Evolutionary conservation across 2,888 invertebrate genomes (phyloP).

Genomic region (Drosophila hamatofila): DNA sequence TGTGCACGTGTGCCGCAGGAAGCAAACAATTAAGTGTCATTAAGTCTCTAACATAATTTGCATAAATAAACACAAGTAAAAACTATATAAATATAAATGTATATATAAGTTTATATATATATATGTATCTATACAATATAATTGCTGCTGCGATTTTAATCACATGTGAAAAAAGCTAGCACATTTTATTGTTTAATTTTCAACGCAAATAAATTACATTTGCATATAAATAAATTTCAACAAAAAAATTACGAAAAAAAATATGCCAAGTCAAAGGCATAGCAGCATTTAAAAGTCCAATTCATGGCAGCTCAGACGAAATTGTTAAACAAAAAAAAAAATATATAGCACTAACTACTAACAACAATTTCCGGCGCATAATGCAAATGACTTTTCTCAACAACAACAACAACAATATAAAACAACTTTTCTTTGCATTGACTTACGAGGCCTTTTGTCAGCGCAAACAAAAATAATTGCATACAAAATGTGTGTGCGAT

Average conservation of each 20-base stretch:
- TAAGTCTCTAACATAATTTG: conserved; percentile 60
- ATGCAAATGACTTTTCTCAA: conserved; percentile 78
- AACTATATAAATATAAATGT: conserved; percentile 22
- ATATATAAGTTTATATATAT: conserved; percentile 37
- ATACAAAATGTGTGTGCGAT: conserved; percentile 81
- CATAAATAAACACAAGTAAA: conserved; percentile 43
- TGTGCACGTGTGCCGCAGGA: conserved; percentile 37
- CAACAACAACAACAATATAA: conserved; percentile 59
- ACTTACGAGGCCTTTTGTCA: conserved; percentile 68
- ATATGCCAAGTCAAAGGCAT: conserved; percentile 70
- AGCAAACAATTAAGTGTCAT: conserved; percentile 68
- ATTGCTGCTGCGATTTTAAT: conserved; percentile 54
- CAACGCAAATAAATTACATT: conserved; percentile 56
- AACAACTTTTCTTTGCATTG: conserved; percentile 74
- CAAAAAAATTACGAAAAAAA: conserved; percentile 32
- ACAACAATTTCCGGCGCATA: conserved; percentile 78
- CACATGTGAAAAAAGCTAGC: conserved; percentile 68
- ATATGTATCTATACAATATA: conserved; percentile 23
- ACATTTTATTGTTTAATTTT: conserved; percentile 72
- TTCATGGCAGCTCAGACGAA: conserved; percentile 54
- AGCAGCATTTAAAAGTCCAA: conserved; percentile 71
- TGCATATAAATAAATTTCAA: conserved; percentile 77
- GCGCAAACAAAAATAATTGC: conserved; percentile 74
- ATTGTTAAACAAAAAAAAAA: conserved; percentile 38
- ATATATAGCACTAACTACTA: conserved; percentile 61